A percentile compares a stretch with the other conserved stretches of the same genome.
Conservation (phyloP, 2,113 vertebrate genomes). For the Pangasianodon hypophthalmus region DNA sequence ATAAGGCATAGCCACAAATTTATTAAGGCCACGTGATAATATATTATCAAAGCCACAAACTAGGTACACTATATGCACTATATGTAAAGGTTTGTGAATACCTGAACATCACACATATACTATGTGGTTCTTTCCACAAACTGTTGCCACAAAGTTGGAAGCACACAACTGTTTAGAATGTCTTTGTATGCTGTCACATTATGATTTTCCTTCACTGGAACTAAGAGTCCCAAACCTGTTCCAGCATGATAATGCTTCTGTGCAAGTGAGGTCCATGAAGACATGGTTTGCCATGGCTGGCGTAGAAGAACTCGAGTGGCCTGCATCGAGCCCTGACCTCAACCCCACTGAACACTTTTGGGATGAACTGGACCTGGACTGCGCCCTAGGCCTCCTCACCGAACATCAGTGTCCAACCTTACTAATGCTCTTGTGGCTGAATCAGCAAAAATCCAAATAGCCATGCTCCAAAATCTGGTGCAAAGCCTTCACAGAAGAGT, state of each 20-base stretch:
- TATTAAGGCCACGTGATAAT: too few relatives aligned
- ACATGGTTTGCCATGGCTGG: too few relatives aligned
- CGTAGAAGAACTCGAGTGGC: too few relatives aligned
- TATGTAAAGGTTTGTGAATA: neutral
- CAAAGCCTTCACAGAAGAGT: neutral
- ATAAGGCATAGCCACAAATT: too few relatives aligned
- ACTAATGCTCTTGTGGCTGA: neutral
- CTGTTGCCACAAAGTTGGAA: too few relatives aligned
- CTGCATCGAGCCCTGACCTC: neutral
- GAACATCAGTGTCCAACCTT: neutral
- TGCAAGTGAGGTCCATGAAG: too few relatives aligned
- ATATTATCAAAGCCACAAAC: neutral
- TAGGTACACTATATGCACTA: neutral
- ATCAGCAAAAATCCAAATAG: neutral
- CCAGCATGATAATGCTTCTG: too few relatives aligned
- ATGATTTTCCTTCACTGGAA: too few relatives aligned
- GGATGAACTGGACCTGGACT: neutral
- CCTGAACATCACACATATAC: neutral
- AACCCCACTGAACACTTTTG: neutral
- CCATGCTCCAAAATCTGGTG: too few relatives aligned
- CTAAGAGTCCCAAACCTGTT: too few relatives aligned
- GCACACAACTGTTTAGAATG: too few relatives aligned
- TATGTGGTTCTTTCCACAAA: neutral
- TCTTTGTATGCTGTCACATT: too few relatives aligned
- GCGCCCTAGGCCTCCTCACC: neutral